These are phyloP conservation scores for Cybosia mesomella DNA, from an alignment of 2,888 invertebrate species.

Conservation along the genomic window DNA sequence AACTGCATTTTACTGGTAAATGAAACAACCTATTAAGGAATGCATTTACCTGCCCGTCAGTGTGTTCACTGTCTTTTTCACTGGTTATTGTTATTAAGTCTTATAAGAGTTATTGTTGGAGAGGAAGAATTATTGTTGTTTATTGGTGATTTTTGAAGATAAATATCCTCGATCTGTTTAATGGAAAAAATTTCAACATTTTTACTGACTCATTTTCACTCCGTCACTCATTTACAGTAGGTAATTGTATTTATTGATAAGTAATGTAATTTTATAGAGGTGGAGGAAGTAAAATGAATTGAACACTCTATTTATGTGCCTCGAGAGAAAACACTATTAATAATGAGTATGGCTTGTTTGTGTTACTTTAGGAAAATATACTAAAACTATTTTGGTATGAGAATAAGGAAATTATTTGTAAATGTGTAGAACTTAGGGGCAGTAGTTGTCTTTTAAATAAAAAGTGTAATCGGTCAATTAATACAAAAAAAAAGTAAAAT, in stretches of 20 bases:
- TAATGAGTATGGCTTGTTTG: not conserved
- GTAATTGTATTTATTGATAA: no score
- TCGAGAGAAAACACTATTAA: not conserved
- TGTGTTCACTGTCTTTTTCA: not conserved
- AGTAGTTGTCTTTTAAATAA: not conserved
- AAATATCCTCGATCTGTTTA: conserved; percentile 50
- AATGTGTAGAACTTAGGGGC: not conserved
- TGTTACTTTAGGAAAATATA: not conserved
- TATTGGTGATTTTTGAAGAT: conserved; percentile 66
- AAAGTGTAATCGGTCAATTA: no score
- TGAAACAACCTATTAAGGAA: no score
- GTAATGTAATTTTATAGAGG: no score
- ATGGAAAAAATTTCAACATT: conserved; percentile 39
- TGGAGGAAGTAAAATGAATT: conserved; percentile 23
- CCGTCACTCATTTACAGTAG: conserved; percentile 16
- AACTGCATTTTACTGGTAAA: no score
- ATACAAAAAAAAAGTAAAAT: no score
- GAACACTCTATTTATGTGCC: not conserved
- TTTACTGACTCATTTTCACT: no score
- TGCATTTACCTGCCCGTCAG: no score
- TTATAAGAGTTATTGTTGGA: conserved; percentile 43
- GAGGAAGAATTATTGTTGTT: no score
- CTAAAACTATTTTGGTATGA: not conserved
- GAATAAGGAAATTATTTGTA: not conserved
- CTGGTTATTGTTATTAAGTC: conserved; percentile 37